Conservation (phyloP, 1,140 invertebrate species). For the Zelostemma sp. region DNA sequence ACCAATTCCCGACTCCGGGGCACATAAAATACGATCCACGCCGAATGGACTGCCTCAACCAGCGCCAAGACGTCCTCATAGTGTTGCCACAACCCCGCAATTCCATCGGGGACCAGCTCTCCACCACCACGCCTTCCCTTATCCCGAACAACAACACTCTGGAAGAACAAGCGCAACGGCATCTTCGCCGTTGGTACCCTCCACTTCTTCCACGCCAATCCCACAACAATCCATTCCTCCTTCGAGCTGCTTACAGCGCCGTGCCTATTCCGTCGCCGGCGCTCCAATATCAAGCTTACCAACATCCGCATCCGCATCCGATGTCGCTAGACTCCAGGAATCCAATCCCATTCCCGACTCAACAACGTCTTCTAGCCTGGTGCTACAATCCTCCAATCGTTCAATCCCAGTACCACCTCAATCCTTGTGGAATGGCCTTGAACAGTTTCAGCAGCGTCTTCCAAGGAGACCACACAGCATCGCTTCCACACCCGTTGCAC, state of each 20-base stretch:
- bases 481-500: slow-evolving; percentile 62
- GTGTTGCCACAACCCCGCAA: slow-evolving; percentile 64
- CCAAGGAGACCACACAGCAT: slow-evolving; percentile 66
- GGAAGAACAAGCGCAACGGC: slow-evolving; percentile 36
- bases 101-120: slow-evolving; percentile 53
- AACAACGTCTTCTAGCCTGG: slow-evolving; percentile 6
- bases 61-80: slow-evolving; percentile 69
- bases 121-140: slow-evolving; percentile 50
- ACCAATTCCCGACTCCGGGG: slow-evolving; percentile 66
- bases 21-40: slow-evolving; percentile 68
- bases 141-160: slow-evolving; percentile 41
- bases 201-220: slow-evolving; percentile 9
- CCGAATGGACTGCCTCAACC: slow-evolving; percentile 66
- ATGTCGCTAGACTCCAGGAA: slow-evolving; percentile 5
- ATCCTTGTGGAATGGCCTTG: slow-evolving; percentile 67
- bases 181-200: slow-evolving; percentile 22
- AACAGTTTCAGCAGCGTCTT: slow-evolving; percentile 58
- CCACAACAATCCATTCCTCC: slow-evolving; percentile 33
- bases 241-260: slow-evolving; percentile 52
- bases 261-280: slow-evolving; percentile 58
- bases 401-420: slow-evolving; percentile 61
- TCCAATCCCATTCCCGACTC: slow-evolving; percentile 2
- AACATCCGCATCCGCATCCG: slow-evolving; percentile 17
- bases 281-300: slow-evolving; percentile 55
- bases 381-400: slow-evolving; percentile 30